These are phyloP conservation scores for Calliphora vicina DNA, from an alignment of 1,140 invertebrate genomes.

Conservation along the genomic window DNA sequence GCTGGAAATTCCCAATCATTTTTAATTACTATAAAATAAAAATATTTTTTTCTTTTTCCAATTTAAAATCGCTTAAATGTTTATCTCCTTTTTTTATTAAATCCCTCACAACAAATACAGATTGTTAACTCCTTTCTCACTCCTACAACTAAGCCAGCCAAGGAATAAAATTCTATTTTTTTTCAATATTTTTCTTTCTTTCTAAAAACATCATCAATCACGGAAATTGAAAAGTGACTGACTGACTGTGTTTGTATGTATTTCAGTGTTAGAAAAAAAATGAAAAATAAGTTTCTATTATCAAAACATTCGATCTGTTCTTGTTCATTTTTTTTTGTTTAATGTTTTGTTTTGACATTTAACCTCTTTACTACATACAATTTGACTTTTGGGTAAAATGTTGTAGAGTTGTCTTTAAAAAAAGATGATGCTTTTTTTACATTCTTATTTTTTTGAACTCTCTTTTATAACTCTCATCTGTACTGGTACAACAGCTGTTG, in stretches of 20 bases:
- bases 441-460: neutral
- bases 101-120: neutral
- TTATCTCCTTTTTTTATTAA: neutral
- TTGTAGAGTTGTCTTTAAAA: too few species aligned
- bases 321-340: neutral
- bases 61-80: neutral
- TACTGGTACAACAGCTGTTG: neutral
- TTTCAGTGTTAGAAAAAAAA: neutral
- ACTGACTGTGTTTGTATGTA: neutral
- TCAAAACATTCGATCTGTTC: constrained; percentile 5
- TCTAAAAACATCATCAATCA: constrained; percentile 30
- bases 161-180: neutral
- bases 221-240: constrained; percentile 29
- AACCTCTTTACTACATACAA: neutral
- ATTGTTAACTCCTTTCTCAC: neutral
- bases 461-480: neutral
- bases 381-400: neutral
- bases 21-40: neutral
- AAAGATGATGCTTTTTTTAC: neutral
- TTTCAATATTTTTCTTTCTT: neutral
- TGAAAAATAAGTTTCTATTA: constrained; percentile 23
- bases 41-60: neutral
- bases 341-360: constrained; percentile 27
- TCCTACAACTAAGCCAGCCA: neutral
- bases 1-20: neutral